Evolutionary conservation across 2,888 invertebrate genomes (phyloP).

Genomic region (Spialia ferax): DNA sequence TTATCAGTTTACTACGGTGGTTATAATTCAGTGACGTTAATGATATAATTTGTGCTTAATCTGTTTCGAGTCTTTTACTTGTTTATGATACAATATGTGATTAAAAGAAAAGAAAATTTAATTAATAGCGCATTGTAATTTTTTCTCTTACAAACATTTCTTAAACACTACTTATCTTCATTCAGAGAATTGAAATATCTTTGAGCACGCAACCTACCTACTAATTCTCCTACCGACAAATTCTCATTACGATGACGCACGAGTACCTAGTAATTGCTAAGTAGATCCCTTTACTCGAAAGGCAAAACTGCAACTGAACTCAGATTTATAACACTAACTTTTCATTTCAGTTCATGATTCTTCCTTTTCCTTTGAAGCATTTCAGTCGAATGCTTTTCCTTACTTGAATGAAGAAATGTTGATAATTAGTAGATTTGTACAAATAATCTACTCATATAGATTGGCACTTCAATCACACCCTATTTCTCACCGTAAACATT

Average conservation of each 20-base stretch:
- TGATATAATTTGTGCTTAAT: too few relatives aligned
- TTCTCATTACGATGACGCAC: slow-evolving; percentile 23
- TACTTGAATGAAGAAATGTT: background rate
- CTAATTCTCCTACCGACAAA: slow-evolving; percentile 20
- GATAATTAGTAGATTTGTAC: background rate
- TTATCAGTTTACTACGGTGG: too few relatives aligned
- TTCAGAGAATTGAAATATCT: background rate
- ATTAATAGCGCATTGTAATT: too few relatives aligned
- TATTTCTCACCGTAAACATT: too few relatives aligned
- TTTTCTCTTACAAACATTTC: too few relatives aligned
- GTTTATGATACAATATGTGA: too few relatives aligned
- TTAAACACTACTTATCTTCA: background rate
- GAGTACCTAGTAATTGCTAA: slow-evolving; percentile 20
- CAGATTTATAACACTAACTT: slow-evolving; percentile 48
- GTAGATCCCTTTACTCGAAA: slow-evolving; percentile 21
- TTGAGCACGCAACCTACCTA: background rate
- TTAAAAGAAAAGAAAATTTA: too few relatives aligned
- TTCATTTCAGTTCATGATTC: slow-evolving; percentile 44
- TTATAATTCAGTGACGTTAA: too few relatives aligned
- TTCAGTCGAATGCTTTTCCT: background rate
- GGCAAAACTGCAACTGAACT: slow-evolving; percentile 43
- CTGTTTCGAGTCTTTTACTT: too few relatives aligned
- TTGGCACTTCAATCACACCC: too few relatives aligned
- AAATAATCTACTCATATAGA: too few relatives aligned
- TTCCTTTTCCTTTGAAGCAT: slow-evolving; percentile 17